phyloP scores from a whole-genome alignment of 1,140 invertebrate genomes.

The Cydia splendana region DNA sequence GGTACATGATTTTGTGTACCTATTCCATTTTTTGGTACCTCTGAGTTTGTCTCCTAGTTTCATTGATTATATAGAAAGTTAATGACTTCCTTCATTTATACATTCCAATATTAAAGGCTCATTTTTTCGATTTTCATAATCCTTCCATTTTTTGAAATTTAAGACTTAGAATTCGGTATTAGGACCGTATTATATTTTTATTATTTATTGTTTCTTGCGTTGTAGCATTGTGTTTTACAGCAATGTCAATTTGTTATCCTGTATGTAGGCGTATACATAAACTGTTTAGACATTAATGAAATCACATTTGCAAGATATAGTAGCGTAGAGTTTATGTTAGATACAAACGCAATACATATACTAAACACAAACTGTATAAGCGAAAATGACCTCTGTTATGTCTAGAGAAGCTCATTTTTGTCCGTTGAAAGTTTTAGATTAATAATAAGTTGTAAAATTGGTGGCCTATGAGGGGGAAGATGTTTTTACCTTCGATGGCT shows the following conservation, averaged over 20 bases:
- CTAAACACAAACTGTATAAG: background rate
- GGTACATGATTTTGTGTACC: too few relatives aligned
- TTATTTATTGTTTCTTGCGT: background rate
- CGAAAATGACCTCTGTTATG: background rate
- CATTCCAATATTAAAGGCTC: slow-evolving; percentile 12
- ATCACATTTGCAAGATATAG: background rate
- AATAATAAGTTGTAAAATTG: background rate
- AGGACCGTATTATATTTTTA: background rate
- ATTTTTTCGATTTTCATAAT: background rate
- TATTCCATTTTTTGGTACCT: background rate
- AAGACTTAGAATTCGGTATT: background rate
- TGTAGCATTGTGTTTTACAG: background rate
- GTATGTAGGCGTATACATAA: slow-evolving; percentile 3
- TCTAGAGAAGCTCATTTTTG: background rate
- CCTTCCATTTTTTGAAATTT: background rate
- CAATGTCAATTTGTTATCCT: background rate
- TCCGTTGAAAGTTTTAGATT: slow-evolving; percentile 1
- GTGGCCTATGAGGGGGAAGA: background rate
- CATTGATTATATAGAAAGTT: background rate
- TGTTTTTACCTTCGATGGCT: too few relatives aligned
- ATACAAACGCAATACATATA: background rate
- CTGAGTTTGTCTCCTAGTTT: background rate
- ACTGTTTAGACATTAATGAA: background rate
- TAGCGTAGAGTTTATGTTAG: background rate
- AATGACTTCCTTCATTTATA: background rate